Evolutionary conservation across 2,113 vertebrate genomes (phyloP).

Genomic region (Rousettus leschenaultii): DNA sequence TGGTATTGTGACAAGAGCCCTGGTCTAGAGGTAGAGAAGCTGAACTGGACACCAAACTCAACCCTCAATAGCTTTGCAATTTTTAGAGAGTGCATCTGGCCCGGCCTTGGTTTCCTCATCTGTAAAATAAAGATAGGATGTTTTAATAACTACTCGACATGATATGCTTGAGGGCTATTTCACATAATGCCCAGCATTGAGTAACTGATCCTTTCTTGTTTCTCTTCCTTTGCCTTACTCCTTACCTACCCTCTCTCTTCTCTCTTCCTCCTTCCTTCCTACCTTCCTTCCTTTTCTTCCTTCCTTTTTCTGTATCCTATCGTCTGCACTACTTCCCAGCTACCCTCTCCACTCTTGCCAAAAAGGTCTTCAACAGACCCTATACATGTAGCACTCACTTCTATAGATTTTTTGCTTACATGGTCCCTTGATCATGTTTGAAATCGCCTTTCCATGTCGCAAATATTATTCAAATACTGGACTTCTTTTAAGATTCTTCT

Average conservation of each 20-base stretch:
- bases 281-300: not conserved
- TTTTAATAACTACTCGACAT: not conserved
- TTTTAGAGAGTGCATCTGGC: not conserved
- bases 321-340: not conserved
- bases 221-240: not conserved
- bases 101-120: not conserved
- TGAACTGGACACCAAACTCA: not conserved
- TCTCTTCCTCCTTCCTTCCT: not conserved
- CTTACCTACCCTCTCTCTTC: not conserved
- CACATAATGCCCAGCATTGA: not conserved
- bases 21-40: not conserved
- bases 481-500: not conserved
- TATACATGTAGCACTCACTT: not conserved
- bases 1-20: not conserved
- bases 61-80: not conserved
- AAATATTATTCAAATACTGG: not conserved
- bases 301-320: not conserved
- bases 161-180: not conserved
- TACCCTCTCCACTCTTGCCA: not conserved
- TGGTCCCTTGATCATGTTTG: not conserved
- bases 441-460: rapidly evolving
- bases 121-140: not conserved
- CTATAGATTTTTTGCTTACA: not conserved
- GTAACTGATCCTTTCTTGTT: not conserved
- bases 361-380: not conserved